These are phyloP conservation scores for Momotus momota DNA, from an alignment of 2,797 vertebrate genomes.

Conservation along the genomic window DNA sequence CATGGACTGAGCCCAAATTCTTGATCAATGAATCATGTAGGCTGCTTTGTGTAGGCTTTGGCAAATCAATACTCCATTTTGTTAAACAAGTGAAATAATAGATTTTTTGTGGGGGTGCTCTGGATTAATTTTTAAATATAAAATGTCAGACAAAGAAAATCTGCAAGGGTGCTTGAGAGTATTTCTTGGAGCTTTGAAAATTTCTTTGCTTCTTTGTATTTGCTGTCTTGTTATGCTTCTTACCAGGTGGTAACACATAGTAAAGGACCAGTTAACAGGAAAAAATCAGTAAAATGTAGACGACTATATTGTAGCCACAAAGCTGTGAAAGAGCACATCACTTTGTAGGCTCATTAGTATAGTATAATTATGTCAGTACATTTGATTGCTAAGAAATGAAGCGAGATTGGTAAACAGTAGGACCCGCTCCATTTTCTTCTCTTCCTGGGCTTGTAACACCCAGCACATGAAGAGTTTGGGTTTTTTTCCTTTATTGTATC, in stretches of 20 bases:
- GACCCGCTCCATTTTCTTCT: background rate
- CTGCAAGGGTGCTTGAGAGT: background rate
- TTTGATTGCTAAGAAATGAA: background rate
- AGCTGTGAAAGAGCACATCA: background rate
- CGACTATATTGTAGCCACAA: background rate
- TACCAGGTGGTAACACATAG: background rate
- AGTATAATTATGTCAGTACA: background rate
- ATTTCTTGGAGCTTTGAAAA: background rate
- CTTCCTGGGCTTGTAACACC: background rate
- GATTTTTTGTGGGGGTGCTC: constrained; percentile 28
- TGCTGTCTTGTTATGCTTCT: background rate
- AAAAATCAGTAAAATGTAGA: background rate
- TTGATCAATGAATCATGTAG: constrained; percentile 74
- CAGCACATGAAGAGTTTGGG: background rate
- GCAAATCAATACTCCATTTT: constrained; percentile 77
- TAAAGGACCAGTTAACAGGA: background rate
- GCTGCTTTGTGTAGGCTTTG: constrained; percentile 73
- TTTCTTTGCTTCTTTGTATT: background rate
- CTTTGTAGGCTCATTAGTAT: background rate
- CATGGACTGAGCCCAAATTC: constrained; percentile 66
- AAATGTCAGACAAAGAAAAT: constrained; percentile 38
- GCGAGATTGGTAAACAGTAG: background rate
- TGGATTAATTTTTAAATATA: constrained; percentile 70
- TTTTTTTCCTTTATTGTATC: background rate
- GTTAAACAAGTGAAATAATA: constrained; percentile 70